Conservation (phyloP, 1,140 invertebrate genomes). For the Drosophila sp. region DNA sequence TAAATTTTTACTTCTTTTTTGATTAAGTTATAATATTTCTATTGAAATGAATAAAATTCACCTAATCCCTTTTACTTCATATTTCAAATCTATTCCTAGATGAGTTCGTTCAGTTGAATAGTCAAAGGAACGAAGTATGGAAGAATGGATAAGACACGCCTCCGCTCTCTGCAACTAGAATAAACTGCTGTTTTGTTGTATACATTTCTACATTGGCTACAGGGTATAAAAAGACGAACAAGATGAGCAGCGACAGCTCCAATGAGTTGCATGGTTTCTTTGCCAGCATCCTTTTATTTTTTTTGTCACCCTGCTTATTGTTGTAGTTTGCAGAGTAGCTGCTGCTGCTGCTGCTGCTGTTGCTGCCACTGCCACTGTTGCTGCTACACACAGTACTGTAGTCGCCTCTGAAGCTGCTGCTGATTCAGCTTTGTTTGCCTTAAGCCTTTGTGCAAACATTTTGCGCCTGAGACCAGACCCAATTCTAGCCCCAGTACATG, state of each 20-base stretch:
- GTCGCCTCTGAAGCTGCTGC: constrained; percentile 49
- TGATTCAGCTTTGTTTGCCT: constrained; percentile 84
- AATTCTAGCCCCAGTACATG: constrained; percentile 23
- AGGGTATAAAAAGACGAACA: constrained; percentile 23
- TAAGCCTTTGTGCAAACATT: constrained; percentile 84
- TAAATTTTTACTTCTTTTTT: too few relatives aligned
- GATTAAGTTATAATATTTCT: too few relatives aligned
- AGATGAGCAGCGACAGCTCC: constrained; percentile 30
- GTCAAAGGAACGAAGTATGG: too few relatives aligned
- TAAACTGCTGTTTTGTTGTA: neutral
- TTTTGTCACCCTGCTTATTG: constrained; percentile 68
- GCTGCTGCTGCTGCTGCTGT: constrained; percentile 44
- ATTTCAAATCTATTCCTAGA: too few relatives aligned
- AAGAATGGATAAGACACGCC: too few relatives aligned
- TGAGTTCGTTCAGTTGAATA: too few relatives aligned
- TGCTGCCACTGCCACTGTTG: constrained; percentile 36
- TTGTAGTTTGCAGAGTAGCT: constrained; percentile 77
- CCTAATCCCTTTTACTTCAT: too few relatives aligned
- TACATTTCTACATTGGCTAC: constrained; percentile 1
- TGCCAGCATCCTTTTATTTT: constrained; percentile 32
- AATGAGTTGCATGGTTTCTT: constrained; percentile 58
- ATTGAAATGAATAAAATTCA: too few relatives aligned
- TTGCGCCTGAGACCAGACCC: constrained; percentile 62
- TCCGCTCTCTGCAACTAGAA: neutral
- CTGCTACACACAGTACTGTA: constrained; percentile 61